These are phyloP conservation scores for Microcebus ravelobensis DNA, from an alignment of 2,113 vertebrate genomes.

Conservation along the genomic window DNA sequence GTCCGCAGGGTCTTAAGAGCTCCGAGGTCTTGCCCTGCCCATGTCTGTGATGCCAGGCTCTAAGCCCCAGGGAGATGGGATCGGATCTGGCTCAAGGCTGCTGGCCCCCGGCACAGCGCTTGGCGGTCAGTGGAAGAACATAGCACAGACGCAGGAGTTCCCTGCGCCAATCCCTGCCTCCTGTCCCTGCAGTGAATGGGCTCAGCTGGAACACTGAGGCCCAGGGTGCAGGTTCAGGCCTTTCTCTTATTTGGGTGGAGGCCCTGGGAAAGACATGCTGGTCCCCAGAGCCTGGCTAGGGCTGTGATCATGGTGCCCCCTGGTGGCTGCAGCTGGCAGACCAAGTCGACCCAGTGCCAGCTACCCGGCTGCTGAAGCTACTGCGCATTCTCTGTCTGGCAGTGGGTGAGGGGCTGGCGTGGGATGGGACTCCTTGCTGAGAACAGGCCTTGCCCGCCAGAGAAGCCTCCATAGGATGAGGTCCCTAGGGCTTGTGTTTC, in stretches of 20 bases:
- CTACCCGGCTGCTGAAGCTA: neutral
- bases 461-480: neutral
- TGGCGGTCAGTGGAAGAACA: neutral
- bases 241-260: neutral
- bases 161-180: neutral
- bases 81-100: neutral
- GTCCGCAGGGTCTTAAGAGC: neutral
- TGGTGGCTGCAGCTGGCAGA: neutral
- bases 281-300: neutral
- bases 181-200: neutral
- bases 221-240: neutral
- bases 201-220: neutral
- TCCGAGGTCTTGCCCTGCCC: neutral
- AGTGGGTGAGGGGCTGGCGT: no score
- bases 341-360: fast-evolving
- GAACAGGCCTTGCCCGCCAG: neutral
- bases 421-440: neutral
- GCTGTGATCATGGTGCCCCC: conserved; percentile 34
- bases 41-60: neutral
- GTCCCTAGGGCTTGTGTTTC: neutral
- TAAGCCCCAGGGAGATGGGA: neutral
- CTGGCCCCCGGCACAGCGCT: neutral
- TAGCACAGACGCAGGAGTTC: neutral
- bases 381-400: neutral
- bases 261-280: neutral